These are phyloP conservation scores for Sterrhoptilus dennistouni DNA, from an alignment of 2,113 vertebrate species.

Conservation along the genomic window DNA sequence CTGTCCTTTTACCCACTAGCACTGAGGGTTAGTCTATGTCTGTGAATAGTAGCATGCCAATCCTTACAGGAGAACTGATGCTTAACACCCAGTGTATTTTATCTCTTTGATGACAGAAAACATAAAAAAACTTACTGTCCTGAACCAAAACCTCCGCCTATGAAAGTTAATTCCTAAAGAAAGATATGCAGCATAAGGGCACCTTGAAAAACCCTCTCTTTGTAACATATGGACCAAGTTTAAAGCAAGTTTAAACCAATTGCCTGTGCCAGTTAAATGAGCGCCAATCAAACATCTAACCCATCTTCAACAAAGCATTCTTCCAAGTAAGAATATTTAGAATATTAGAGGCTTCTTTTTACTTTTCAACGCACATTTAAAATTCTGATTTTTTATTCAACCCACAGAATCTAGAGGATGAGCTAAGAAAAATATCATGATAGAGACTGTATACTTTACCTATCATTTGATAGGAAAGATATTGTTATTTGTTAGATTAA, in stretches of 20 bases:
- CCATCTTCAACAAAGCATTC: neutral
- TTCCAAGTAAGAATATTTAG: conserved; percentile 4
- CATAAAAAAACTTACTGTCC: neutral
- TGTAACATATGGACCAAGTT: neutral
- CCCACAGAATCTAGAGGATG: conserved; percentile 5
- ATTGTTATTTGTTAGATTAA: conserved; percentile 73
- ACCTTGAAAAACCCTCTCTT: neutral
- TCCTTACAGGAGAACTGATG: neutral
- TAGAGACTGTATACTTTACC: neutral
- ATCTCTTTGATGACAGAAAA: neutral
- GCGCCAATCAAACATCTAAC: neutral
- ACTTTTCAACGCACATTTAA: conserved; percentile 12
- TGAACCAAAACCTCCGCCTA: neutral
- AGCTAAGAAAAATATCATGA: neutral
- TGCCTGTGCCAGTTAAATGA: neutral
- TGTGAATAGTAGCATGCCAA: neutral
- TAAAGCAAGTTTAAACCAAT: neutral
- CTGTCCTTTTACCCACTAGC: neutral
- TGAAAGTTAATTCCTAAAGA: neutral
- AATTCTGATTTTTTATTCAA: conserved; percentile 49
- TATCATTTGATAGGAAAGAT: conserved; percentile 47
- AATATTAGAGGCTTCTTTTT: neutral
- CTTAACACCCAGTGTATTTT: neutral
- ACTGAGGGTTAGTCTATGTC: neutral
- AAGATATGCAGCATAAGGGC: neutral